A percentile compares a stretch with the other conserved stretches of the same genome.
Conservation (phyloP, 2,888 invertebrate species). For the Ptychoptera contaminata region DNA sequence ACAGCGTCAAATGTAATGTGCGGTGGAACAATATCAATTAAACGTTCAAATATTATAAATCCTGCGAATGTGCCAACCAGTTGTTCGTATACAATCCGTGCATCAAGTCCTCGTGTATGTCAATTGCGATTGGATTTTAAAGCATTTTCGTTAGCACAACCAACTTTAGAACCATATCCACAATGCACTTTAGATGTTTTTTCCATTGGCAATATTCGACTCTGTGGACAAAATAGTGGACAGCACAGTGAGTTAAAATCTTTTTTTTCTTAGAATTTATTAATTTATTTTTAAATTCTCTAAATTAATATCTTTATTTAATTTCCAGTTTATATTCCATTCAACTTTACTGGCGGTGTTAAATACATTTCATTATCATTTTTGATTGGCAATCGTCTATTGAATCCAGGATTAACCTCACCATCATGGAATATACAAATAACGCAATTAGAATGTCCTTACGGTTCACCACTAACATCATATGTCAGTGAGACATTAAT, state of each 20-base stretch:
- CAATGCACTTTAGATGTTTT: conserved; percentile 17
- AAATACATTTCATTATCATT: conserved; percentile 30
- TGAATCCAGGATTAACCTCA: conserved; percentile 25
- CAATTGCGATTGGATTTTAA: conserved; percentile 1
- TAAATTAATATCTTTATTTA: background rate
- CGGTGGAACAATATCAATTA: background rate
- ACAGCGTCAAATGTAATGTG: background rate
- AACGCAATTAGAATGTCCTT: conserved; percentile 41
- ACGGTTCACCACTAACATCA: background rate
- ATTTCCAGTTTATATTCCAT: conserved; percentile 20
- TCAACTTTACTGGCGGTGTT: conserved; percentile 20
- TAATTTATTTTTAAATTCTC: background rate
- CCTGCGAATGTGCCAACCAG: background rate
- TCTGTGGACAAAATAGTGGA: conserved; percentile 46
- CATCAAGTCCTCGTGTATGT: background rate
- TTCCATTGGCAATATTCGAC: conserved; percentile 17
- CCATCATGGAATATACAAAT: conserved; percentile 43
- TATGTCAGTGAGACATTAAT: background rate
- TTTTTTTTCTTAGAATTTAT: too few relatives aligned
- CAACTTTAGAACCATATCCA: conserved; percentile 15
- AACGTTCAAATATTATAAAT: background rate
- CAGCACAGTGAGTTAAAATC: conserved; percentile 41
- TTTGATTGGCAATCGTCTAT: conserved; percentile 31
- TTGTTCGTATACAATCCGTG: background rate
- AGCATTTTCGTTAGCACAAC: conserved; percentile 14